Percentiles rank a stretch among this genome's conserved stretches.
Conservation (phyloP, 2,797 vertebrate species). For the Oceanodroma leucorhoa region DNA sequence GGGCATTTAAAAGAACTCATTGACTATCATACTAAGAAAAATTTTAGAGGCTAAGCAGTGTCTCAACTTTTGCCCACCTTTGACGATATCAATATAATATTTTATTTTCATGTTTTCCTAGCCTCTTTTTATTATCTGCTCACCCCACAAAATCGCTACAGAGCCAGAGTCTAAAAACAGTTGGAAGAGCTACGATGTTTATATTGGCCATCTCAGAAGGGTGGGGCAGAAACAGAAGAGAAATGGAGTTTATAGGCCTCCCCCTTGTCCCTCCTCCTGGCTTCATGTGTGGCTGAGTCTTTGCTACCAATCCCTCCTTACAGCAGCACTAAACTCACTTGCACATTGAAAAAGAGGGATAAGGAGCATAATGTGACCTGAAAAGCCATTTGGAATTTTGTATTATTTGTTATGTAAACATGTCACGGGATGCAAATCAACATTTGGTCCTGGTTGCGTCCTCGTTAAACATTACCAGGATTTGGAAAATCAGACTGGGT, state of each 20-base stretch:
- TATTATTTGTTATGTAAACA: slow-evolving; percentile 23
- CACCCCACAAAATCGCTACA: background rate
- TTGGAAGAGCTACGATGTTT: background rate
- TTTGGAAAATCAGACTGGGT: slow-evolving; percentile 41
- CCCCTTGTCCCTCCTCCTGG: background rate
- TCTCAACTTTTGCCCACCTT: background rate
- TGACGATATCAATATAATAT: background rate
- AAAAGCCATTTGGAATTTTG: background rate
- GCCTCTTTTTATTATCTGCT: background rate
- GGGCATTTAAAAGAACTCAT: background rate
- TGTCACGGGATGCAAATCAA: background rate
- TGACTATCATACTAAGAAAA: background rate
- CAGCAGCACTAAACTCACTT: background rate
- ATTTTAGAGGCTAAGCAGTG: background rate
- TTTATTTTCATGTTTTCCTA: background rate
- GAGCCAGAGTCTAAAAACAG: background rate
- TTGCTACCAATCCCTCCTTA: background rate
- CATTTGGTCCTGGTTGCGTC: background rate
- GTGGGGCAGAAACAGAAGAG: slow-evolving; percentile 1
- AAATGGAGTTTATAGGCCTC: background rate
- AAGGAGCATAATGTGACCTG: background rate
- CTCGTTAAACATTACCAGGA: slow-evolving; percentile 9
- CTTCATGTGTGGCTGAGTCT: background rate
- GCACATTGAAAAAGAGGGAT: background rate
- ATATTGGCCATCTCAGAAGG: background rate